These are phyloP conservation scores for Sinopyrophorus schimmeli DNA, from an alignment of 2,888 invertebrate genomes.

Conservation along the genomic window DNA sequence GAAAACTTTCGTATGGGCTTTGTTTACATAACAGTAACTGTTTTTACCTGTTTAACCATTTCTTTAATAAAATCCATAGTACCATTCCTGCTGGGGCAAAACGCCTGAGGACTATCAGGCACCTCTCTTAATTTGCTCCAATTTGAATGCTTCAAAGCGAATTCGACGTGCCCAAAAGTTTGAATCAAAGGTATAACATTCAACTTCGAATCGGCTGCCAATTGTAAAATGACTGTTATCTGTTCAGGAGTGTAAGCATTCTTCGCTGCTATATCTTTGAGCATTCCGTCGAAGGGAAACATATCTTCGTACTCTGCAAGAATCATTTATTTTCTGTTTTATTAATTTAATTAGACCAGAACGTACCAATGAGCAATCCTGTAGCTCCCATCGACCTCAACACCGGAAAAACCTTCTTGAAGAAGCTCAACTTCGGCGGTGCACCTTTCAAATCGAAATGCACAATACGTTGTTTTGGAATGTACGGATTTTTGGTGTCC, in stretches of 20 bases:
- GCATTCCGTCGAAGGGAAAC: slow-evolving; percentile 70
- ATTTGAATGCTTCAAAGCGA: slow-evolving; percentile 67
- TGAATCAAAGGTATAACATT: slow-evolving; percentile 76
- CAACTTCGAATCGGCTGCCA: slow-evolving; percentile 61
- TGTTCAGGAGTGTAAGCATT: slow-evolving; percentile 65
- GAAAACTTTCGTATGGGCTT: neutral
- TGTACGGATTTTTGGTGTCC: slow-evolving; percentile 54
- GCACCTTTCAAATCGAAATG: slow-evolving; percentile 81
- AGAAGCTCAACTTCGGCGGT: slow-evolving; percentile 66
- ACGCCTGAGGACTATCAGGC: slow-evolving; percentile 68
- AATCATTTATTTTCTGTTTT: neutral
- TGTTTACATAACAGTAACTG: neutral
- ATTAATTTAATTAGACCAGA: neutral
- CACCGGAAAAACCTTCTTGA: slow-evolving; percentile 62
- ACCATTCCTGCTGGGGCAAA: slow-evolving; percentile 69
- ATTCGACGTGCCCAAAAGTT: slow-evolving; percentile 78
- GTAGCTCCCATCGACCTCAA: slow-evolving; percentile 69
- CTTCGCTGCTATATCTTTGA: slow-evolving; percentile 60
- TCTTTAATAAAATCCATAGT: slow-evolving; percentile 65
- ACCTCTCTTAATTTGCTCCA: slow-evolving; percentile 69
- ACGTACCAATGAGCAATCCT: slow-evolving; percentile 59
- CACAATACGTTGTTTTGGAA: slow-evolving; percentile 63
- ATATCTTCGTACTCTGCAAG: slow-evolving; percentile 77
- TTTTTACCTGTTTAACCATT: slow-evolving; percentile 70
- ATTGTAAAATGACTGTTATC: slow-evolving; percentile 61